Evolutionary conservation across 2,888 invertebrate genomes (phyloP).

Genomic region (Girardia tigrina): DNA sequence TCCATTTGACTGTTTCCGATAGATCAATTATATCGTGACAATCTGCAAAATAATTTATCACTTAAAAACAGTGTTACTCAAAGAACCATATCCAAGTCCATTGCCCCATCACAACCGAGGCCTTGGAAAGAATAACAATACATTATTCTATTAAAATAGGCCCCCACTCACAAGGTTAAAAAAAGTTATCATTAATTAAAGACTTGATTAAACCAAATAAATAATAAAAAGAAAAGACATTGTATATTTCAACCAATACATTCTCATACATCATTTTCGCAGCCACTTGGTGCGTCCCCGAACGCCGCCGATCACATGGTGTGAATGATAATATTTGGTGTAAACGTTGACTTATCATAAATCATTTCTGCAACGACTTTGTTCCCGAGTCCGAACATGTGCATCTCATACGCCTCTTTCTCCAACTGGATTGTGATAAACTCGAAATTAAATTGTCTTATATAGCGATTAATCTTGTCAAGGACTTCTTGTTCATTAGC

Average conservation of each 20-base stretch:
- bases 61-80: too few species aligned
- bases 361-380: slow-evolving; percentile 27
- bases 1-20: too few species aligned
- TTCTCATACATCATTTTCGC: neutral
- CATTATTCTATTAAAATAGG: too few species aligned
- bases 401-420: slow-evolving; percentile 51
- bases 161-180: neutral
- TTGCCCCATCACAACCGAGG: too few species aligned
- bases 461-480: neutral
- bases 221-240: neutral
- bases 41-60: too few species aligned
- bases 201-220: neutral
- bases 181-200: neutral
- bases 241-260: neutral
- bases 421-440: slow-evolving; percentile 51
- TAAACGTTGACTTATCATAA: neutral
- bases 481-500: slow-evolving; percentile 46
- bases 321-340: neutral
- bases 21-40: too few species aligned
- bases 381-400: slow-evolving; percentile 49
- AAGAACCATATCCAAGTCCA: too few species aligned
- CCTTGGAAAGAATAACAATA: too few species aligned
- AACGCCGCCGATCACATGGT: neutral
- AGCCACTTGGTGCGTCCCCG: neutral
- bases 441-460: slow-evolving; percentile 14